Percentiles rank a stretch among this genome's conserved stretches.
These are phyloP conservation scores for Xenops minutus DNA, from an alignment of 2,797 vertebrate species.

Conservation along the genomic window DNA sequence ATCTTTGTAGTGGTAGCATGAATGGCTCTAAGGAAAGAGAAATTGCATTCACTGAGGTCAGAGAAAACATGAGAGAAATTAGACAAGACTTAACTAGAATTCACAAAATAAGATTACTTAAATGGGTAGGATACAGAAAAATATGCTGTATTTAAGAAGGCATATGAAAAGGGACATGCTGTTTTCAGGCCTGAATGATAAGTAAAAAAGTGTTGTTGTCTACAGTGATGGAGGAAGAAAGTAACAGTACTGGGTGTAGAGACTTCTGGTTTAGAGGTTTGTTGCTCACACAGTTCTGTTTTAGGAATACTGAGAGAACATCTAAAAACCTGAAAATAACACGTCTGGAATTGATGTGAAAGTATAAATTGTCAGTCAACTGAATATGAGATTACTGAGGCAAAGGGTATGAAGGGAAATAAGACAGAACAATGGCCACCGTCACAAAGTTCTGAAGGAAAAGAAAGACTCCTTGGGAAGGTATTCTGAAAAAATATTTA, in stretches of 20 bases:
- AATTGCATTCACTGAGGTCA: neutral
- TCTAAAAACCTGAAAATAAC: neutral
- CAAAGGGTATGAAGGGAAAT: neutral
- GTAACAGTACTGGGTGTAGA: neutral
- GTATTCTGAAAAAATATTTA: neutral
- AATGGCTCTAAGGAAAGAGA: neutral
- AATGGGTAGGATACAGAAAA: neutral
- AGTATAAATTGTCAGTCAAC: neutral
- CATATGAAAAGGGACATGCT: neutral
- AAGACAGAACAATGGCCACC: neutral
- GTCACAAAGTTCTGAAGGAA: neutral
- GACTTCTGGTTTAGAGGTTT: neutral
- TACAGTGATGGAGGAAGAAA: neutral
- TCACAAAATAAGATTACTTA: neutral
- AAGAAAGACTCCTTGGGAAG: neutral
- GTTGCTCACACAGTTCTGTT: neutral
- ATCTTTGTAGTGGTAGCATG: neutral
- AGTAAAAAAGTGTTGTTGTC: neutral
- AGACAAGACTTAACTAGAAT: neutral
- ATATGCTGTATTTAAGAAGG: neutral
- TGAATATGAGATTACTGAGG: neutral
- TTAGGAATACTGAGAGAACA: neutral
- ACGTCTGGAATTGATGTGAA: neutral
- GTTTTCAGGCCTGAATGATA: neutral
- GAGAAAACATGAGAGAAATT: neutral